Percentiles rank a stretch among this genome's conserved stretches.
phyloP scores from a whole-genome alignment of 1,140 invertebrate genomes.

The Sinella curviseta region DNA sequence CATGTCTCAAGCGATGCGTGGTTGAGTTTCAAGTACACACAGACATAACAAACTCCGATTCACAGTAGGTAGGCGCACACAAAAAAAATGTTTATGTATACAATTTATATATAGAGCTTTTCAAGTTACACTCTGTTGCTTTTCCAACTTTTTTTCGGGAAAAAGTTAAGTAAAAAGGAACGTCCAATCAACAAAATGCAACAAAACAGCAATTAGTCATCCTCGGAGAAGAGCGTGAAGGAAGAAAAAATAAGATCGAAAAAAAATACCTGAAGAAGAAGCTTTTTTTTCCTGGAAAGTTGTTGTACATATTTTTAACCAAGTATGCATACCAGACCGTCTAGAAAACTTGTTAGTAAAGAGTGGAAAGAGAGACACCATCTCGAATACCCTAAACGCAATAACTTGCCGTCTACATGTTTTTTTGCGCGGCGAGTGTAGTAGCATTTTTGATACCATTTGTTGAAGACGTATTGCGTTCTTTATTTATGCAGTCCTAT shows the following conservation, averaged over 20 bases:
- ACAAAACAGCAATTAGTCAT: conserved; percentile 26
- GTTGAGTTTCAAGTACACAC: neutral
- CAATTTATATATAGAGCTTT: neutral
- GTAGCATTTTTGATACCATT: no score
- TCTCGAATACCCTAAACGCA: no score
- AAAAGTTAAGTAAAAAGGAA: conserved; percentile 18
- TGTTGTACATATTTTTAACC: no score
- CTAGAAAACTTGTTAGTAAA: no score
- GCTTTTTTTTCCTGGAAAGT: neutral
- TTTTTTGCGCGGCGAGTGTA: no score
- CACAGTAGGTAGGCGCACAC: no score
- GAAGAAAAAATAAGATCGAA: conserved; percentile 27
- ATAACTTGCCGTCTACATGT: no score
- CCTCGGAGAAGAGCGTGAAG: neutral
- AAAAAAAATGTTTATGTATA: neutral
- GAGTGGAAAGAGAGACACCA: no score
- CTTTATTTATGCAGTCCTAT: no score
- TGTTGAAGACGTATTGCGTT: no score
- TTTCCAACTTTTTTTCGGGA: conserved; percentile 1
- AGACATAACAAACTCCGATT: no score
- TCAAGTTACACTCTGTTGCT: conserved; percentile 3
- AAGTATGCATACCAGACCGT: no score
- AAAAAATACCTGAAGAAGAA: conserved; percentile 25
- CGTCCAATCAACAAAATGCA: conserved; percentile 23
- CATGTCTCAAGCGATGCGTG: conserved; percentile 2